Evolutionary conservation across 1,140 invertebrate genomes (phyloP), one percentile per base, ranked within the genome.

Genomic region (Lycorma delicatula): DNA sequence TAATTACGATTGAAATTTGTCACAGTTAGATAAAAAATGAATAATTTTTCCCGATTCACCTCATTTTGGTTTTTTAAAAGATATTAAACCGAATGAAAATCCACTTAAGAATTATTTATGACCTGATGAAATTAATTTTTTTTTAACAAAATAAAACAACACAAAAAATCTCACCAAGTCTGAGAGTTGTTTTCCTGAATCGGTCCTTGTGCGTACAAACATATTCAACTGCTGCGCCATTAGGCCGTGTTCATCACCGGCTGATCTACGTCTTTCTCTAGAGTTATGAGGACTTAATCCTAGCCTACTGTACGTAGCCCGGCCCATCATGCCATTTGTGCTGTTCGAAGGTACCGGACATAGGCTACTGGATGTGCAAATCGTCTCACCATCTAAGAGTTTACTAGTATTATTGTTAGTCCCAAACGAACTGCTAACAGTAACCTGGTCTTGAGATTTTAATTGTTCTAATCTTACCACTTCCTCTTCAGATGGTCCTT

Each of bases 171-270:
- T 60, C 58, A 72, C 88, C 75, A 88, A 81, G 72, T 92, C 89
- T 12, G 86, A 85, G 26, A 91, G 75, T 63, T 85, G 83, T 73
- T 90, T 89, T 28, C 88, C 89, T 44, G 88, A 91, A 69, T 89
- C 87, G 11, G 88, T 90, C 58, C 87, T 78, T 28, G 87, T 90
- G 64, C 87, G 77, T 1, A 91, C 85, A 69, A 84, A 82, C 75
- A 87, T 82, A 63, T 86, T 87, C 52, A 86, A 74, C 63, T 83
- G 80, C 64, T 84, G 81, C 0, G 85, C 71, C 65, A 82, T 73
- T 63, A 69, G 82, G 12, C 59, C 58, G 22, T 68, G 83, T 65
- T 86, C 84, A 72, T 87, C 84, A 1, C 85, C 84, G 23, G 84
- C 82, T 1, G 84, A 86, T 69, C 82, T 81, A 54, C 84, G 75